phyloP scores from a whole-genome alignment of 2,113 vertebrate species.

The Nyctereutes procyonoides region DNA sequence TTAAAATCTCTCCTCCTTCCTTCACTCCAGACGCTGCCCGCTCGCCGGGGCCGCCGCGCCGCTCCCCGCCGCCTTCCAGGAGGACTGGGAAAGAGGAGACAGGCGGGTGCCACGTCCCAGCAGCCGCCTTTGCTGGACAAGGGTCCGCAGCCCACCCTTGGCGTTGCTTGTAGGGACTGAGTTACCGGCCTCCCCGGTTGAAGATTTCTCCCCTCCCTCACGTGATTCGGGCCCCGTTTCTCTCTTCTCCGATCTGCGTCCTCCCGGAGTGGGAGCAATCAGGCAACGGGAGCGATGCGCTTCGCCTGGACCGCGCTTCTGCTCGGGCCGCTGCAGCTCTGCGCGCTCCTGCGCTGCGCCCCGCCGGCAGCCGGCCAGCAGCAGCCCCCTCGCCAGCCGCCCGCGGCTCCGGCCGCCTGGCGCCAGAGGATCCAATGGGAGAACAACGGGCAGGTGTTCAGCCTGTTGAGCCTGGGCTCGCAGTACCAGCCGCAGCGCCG shows the following conservation, averaged over 20 bases:
- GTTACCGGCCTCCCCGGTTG: not conserved
- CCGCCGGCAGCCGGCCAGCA: conserved; percentile 83
- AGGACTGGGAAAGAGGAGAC: conserved; percentile 65
- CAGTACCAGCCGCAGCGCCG: conserved; percentile 89
- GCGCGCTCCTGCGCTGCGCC: conserved; percentile 84
- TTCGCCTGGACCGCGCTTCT: conserved; percentile 76
- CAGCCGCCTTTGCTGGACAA: not conserved
- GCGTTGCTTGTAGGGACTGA: not conserved
- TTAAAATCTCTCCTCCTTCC: conserved; percentile 87
- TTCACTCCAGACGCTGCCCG: conserved; percentile 83
- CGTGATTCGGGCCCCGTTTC: conserved; percentile 20
- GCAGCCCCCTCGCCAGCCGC: conserved; percentile 76
- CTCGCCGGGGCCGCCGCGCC: conserved; percentile 65
- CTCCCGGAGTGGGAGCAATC: not conserved
- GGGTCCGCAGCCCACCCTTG: conserved; percentile 11
- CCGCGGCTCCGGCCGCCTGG: conserved; percentile 85
- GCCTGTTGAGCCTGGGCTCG: conserved; percentile 91
- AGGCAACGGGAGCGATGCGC: conserved; percentile 72
- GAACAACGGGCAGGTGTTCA: conserved; percentile 94
- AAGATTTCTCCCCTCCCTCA: not conserved
- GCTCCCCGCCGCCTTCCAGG: conserved; percentile 65
- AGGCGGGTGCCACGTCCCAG: conserved; percentile 68
- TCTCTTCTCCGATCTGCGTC: not conserved
- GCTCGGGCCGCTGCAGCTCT: conserved; percentile 82
- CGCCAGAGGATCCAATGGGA: conserved; percentile 92